These are phyloP conservation scores for Lamellibrachia satsuma DNA, from an alignment of 2,888 invertebrate genomes.

Conservation along the genomic window DNA sequence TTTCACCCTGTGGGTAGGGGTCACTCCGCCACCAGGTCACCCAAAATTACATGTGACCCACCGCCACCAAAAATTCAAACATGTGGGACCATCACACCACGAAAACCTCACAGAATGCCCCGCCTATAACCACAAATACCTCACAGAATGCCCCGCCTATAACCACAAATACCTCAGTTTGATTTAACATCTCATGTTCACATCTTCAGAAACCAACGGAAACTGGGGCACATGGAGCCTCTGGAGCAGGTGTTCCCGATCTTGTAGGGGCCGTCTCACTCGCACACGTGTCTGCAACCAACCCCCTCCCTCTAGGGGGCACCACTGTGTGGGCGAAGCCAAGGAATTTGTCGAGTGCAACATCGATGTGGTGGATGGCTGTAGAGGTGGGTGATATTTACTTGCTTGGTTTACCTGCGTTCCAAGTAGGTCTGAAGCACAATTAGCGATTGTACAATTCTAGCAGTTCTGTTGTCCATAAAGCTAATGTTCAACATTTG, in stretches of 20 bases:
- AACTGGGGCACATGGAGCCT: conserved; percentile 29
- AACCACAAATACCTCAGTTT: neutral
- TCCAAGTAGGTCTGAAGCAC: no score
- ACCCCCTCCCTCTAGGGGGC: conserved; percentile 24
- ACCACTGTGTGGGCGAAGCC: conserved; percentile 27
- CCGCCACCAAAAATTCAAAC: no score
- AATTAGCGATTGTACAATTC: no score
- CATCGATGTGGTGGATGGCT: neutral
- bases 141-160: neutral
- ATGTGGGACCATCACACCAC: no score
- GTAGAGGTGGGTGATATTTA: conserved; percentile 18
- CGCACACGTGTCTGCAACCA: conserved; percentile 25
- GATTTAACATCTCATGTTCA: neutral
- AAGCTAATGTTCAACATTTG: no score
- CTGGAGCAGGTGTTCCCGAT: conserved; percentile 29
- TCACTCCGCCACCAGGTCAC: no score
- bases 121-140: neutral
- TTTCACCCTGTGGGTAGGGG: no score
- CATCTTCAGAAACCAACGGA: conserved; percentile 31
- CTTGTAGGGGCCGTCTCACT: conserved; percentile 28
- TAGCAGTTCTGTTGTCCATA: no score
- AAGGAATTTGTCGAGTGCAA: conserved; percentile 28
- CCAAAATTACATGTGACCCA: no score
- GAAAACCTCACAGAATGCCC: neutral
- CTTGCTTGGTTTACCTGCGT: no score